Conservation (phyloP, 2,113 vertebrate species). For the Rhizomys pruinosus region DNA sequence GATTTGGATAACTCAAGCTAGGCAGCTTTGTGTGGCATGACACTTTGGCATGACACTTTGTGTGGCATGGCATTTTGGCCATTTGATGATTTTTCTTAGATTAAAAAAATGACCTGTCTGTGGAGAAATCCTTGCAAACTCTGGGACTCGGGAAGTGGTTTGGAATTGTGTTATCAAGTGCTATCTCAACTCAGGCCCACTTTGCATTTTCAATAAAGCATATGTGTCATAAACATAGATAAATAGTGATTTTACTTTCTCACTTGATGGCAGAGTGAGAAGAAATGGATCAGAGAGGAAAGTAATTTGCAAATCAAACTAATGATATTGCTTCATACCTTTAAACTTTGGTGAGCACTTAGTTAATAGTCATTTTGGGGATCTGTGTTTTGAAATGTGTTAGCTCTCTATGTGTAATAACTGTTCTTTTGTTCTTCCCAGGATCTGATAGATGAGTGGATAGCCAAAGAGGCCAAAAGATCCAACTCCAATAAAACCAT, state of each 20-base stretch:
- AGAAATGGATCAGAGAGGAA: conserved; percentile 31
- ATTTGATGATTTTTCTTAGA: background rate
- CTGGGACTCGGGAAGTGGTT: background rate
- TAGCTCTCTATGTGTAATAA: background rate
- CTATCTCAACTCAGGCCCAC: background rate
- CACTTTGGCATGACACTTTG: background rate
- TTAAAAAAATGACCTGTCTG: background rate
- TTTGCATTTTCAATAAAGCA: conserved; percentile 27
- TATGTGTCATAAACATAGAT: background rate
- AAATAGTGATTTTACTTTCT: conserved; percentile 31
- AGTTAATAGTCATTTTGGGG: background rate
- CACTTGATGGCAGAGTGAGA: background rate
- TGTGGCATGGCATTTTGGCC: background rate
- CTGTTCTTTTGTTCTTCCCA: conserved; percentile 73
- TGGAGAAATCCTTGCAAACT: background rate
- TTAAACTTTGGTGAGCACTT: background rate
- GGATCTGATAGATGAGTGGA: conserved; percentile 99
- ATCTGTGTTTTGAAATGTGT: background rate
- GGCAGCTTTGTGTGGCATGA: background rate
- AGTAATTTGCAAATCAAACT: background rate
- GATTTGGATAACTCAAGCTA: background rate
- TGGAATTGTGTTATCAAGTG: background rate
- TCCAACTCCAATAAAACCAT: conserved; percentile 98
- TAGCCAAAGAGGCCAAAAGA: conserved; percentile 97
- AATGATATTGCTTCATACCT: background rate